Percentiles rank a stretch among this genome's conserved stretches.
phyloP scores from a whole-genome alignment of 2,113 vertebrate species.

The Rallus limicola region DNA sequence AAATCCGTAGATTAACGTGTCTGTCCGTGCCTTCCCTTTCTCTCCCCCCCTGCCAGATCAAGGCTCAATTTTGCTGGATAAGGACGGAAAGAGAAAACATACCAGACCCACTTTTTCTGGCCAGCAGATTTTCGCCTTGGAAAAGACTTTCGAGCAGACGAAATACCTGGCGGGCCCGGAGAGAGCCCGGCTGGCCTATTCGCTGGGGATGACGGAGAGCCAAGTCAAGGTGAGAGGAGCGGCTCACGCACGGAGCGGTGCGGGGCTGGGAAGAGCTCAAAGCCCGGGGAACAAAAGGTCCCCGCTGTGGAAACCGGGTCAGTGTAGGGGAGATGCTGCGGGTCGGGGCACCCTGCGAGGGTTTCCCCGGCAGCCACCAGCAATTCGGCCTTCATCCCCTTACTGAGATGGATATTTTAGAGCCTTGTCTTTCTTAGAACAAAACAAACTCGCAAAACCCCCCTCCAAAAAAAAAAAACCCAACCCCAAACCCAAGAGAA shows the following conservation, averaged over 20 bases:
- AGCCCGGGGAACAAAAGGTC: not conserved
- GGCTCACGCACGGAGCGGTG: not conserved
- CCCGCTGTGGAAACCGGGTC: not conserved
- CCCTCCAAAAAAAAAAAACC: too few species aligned
- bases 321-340: not conserved
- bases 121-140: slow-evolving; percentile 97
- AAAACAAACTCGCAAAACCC: not conserved
- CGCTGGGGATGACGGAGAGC: slow-evolving; percentile 97
- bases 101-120: slow-evolving; percentile 96
- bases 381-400: not conserved
- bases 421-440: not conserved
- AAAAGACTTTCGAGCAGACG: slow-evolving; percentile 98
- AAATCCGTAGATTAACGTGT: slow-evolving; percentile 43
- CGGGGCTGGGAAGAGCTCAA: not conserved
- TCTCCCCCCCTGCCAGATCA: slow-evolving; percentile 81
- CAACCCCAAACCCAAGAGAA: not conserved
- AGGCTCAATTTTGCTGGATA: slow-evolving; percentile 92
- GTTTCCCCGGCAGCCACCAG: not conserved
- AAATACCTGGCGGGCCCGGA: slow-evolving; percentile 97
- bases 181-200: slow-evolving; percentile 92
- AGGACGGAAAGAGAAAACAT: slow-evolving; percentile 97
- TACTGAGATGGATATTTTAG: not conserved
- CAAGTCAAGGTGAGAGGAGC: slow-evolving; percentile 91
- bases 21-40: slow-evolving; percentile 59
- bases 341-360: not conserved